phyloP scores from a whole-genome alignment of 2,797 vertebrate species.

The Halcyon chelicuti region DNA sequence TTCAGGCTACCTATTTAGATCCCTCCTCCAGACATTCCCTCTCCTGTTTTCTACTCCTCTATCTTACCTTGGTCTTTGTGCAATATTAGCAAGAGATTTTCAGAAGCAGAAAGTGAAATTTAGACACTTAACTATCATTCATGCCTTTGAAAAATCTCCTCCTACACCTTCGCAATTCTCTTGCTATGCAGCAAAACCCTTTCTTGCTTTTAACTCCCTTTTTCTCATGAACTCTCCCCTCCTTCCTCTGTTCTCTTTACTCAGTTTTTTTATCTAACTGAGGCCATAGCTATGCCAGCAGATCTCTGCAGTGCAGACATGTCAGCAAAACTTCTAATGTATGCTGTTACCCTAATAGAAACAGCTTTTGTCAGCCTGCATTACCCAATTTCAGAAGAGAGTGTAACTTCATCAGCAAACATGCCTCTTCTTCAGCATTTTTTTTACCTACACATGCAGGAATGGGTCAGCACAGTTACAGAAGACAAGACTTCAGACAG shows the following conservation, averaged over 20 bases:
- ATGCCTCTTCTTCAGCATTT: background rate
- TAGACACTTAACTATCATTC: background rate
- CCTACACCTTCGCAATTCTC: background rate
- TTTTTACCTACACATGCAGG: background rate
- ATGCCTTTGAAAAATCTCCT: slow-evolving; percentile 8
- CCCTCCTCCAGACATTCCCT: background rate
- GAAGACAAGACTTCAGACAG: background rate
- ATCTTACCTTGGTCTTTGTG: background rate
- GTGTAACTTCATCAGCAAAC: background rate
- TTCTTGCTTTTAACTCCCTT: background rate
- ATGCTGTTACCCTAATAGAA: background rate
- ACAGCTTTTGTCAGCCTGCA: background rate
- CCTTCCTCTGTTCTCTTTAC: background rate
- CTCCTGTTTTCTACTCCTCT: background rate
- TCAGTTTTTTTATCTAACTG: background rate
- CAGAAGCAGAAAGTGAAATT: slow-evolving; percentile 9
- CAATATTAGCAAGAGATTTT: background rate
- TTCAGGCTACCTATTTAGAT: background rate
- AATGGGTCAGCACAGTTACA: background rate
- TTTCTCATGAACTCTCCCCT: background rate
- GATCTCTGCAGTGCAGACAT: background rate
- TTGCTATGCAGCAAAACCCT: background rate
- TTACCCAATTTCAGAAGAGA: background rate
- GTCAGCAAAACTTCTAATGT: background rate
- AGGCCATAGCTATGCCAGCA: background rate